These are phyloP conservation scores for Poeciliopsis prolifica DNA, from an alignment of 2,113 vertebrate genomes.

Conservation along the genomic window DNA sequence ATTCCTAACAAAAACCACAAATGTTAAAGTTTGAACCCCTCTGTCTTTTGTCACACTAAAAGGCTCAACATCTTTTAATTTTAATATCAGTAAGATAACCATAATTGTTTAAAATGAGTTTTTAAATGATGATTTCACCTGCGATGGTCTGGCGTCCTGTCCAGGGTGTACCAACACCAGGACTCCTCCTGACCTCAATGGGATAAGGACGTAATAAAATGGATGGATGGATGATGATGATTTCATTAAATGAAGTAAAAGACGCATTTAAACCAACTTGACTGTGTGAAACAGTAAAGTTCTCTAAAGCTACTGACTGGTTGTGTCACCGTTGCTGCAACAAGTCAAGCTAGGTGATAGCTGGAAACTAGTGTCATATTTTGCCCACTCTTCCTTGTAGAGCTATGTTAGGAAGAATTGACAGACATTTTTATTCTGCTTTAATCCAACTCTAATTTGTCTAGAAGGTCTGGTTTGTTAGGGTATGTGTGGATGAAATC, in stretches of 20 bases:
- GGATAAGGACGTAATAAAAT: no score
- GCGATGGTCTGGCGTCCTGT: no score
- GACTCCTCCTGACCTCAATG: no score
- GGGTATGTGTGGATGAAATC: no score
- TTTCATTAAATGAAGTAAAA: background rate
- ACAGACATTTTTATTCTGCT: no score
- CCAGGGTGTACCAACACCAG: no score
- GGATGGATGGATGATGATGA: no score
- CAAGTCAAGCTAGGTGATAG: background rate
- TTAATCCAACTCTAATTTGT: no score
- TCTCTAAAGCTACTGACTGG: background rate
- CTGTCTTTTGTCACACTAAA: background rate
- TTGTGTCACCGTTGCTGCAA: background rate
- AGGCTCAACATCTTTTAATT: background rate
- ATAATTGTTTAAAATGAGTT: background rate
- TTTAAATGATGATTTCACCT: background rate
- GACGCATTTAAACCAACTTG: background rate
- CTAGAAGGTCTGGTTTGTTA: no score
- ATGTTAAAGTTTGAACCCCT: background rate
- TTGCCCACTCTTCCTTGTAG: no score
- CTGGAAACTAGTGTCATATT: background rate
- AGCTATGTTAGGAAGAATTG: no score
- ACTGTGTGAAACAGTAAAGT: background rate
- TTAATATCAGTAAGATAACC: background rate
- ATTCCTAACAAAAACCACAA: background rate